Evolutionary conservation across 2,113 vertebrate species (phyloP), one percentile per base, ranked within the genome.

Genomic region (Theristicus caerulescens): DNA sequence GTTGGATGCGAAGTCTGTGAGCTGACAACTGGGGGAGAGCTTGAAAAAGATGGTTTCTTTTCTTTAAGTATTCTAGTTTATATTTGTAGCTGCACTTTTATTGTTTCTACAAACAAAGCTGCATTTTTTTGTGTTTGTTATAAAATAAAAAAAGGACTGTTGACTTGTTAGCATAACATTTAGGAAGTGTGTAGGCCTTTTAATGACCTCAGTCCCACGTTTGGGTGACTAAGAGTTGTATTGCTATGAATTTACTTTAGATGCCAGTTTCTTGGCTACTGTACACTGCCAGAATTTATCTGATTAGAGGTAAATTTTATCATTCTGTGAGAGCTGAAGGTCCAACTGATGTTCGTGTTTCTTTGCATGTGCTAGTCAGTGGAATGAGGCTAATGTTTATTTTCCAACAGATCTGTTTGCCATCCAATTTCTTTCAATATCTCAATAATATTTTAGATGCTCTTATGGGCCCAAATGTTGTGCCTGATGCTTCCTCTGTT

Each of bases 171-270:
- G 6, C 38, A 27, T n/a, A 59, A 20, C 3, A 11, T 40, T 55
- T 79, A 42, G 46, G 71, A 79, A 62, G 7, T 0, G 0, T 29
- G 18, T 55, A 67, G 32, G 42, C 46, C 38, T 79, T 81, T 74
- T 66, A 44, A 21, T 51, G 26, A 32, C 16, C 16, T 61, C 18
- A 40, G 31, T 17, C 20, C 14, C 34, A 36, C 0, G 0, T 80
- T 57, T 54, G 54, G 16, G 40, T 73, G 31, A 47, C 49, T 47
- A 58, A 55, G 25, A 64, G 16, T 49, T 29, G 1, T 6, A 17
- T 8, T 69, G 34, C 88, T 52, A 14, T 70, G 40, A 83, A 83
- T 70, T 55, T 59, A 36, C 6, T 67, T 25, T 42, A 59, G 42
- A 64, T 67, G 12, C 6, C 4, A 9, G 10, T 61, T 89, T 61